Evolutionary conservation across 2,797 vertebrate species (phyloP), one percentile per base, ranked within the genome.

Genomic region (Spheniscus humboldti): DNA sequence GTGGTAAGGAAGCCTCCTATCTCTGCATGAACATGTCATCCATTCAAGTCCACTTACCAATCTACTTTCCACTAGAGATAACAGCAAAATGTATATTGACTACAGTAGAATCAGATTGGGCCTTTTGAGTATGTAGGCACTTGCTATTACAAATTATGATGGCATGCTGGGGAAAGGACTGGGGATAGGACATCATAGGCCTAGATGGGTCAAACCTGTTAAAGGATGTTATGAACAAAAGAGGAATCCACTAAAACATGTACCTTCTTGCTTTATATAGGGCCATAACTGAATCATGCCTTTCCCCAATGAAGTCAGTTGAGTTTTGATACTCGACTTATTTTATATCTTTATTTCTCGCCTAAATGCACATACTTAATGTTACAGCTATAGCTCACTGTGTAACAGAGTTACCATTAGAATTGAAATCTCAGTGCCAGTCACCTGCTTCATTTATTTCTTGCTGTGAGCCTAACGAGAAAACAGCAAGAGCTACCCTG

Each of bases 391-490:
- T 41, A 76, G 47, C 50, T 90, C 50, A 45, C 53, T 52, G 30
- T 72, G 79, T 66, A 86, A 27, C 81, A 86, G 66, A 79, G 35
- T 66, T 78, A 91, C 89, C 89, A 76, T 86, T 84, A 91, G 95
- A 86, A 91, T 7, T 47, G 64, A 91, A 97, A 91, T 95, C 94
- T 89, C 94, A 88, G 86, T 95, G 64, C 86, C 68, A 92, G 93
- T 94, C 94, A 96, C 93, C 89, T 91, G 66, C 28, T 92, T 95
- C 89, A 88, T 94, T 95, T 94, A 78, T 92, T 94, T 86, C 95
- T 83, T 90, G 82, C 94, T 96, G 94, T 76, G 93, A 96, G 23
- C 81, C 82, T 97, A 96, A 96, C 96, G 89, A 96, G 94, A 96
- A 97, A 97, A 96, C 95, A 96, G 87, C 47, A 69, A 94, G 95